Evolutionary conservation across 2,113 vertebrate species (phyloP).

Genomic region (Mobula hypostoma): DNA sequence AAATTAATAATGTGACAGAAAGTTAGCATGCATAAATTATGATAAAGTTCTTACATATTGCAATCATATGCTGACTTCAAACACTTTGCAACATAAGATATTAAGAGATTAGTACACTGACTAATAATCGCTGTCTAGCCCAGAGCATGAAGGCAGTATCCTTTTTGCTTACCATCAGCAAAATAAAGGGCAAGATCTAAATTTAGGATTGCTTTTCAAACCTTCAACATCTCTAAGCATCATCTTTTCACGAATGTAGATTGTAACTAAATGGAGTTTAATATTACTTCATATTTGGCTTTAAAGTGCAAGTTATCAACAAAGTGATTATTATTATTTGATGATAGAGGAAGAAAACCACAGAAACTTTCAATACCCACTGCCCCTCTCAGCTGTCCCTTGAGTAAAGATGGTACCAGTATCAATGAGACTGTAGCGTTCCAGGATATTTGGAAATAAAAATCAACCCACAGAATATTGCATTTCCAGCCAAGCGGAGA

Average conservation of each 20-base stretch:
- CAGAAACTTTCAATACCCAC: neutral
- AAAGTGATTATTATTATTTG: neutral
- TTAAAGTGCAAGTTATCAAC: neutral
- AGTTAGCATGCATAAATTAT: too few relatives aligned
- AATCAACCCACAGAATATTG: neutral
- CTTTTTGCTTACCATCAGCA: neutral
- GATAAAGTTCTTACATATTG: too few relatives aligned
- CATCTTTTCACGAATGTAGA: neutral
- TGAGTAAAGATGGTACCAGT: neutral
- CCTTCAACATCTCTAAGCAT: neutral
- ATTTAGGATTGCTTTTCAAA: constrained; percentile 4
- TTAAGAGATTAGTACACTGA: neutral
- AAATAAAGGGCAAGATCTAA: neutral
- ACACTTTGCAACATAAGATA: neutral
- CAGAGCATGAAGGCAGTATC: neutral
- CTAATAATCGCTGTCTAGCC: neutral
- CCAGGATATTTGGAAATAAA: neutral
- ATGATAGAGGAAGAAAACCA: neutral
- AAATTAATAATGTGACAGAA: neutral
- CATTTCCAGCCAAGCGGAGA: constrained; percentile 17
- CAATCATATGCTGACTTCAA: neutral
- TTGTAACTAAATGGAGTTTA: neutral
- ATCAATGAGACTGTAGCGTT: neutral
- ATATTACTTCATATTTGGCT: neutral
- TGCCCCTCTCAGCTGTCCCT: neutral